Conservation (phyloP, 2,888 invertebrate species). For the Xestobium rufovillosum region DNA sequence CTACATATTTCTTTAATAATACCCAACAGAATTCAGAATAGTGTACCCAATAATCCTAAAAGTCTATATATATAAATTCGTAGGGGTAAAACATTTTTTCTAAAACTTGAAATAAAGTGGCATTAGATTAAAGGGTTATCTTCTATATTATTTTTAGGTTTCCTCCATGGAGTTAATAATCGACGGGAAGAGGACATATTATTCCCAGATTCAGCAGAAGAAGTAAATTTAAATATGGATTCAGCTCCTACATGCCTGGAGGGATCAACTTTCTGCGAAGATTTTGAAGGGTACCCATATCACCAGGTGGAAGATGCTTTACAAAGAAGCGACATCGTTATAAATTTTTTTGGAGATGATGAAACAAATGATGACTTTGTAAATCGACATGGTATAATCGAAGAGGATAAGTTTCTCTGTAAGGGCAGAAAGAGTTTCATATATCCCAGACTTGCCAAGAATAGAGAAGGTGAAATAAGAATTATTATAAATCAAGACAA, state of each 20-base stretch:
- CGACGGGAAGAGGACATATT: background rate
- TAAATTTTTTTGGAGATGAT: background rate
- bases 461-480: background rate
- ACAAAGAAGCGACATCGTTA: background rate
- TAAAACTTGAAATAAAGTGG: no score
- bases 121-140: no score
- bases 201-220: conserved; percentile 1
- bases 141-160: no score
- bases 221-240: background rate
- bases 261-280: background rate
- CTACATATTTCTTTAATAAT: no score
- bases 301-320: background rate
- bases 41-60: no score
- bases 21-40: no score
- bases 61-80: no score
- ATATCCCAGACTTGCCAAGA: background rate
- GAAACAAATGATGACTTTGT: background rate
- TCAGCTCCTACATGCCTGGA: background rate
- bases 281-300: background rate
- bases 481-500: background rate
- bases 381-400: background rate
- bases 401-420: background rate
- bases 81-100: no score
- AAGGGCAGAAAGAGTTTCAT: background rate
- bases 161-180: no score